These are phyloP conservation scores for Yponomeuta sedellus DNA, from an alignment of 2,888 invertebrate species.

Conservation along the genomic window DNA sequence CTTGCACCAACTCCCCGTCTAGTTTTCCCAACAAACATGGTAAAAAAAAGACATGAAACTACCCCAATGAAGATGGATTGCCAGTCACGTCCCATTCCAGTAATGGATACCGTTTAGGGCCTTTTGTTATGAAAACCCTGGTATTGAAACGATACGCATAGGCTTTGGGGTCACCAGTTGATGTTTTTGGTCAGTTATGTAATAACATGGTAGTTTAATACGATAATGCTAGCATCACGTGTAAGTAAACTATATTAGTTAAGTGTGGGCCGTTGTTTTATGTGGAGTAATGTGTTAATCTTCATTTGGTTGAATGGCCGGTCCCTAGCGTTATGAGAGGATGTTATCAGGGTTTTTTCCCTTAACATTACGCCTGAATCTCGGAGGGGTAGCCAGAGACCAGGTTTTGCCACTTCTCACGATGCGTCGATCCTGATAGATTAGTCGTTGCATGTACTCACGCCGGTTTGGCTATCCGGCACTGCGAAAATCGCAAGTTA, in stretches of 20 bases:
- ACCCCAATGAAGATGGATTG: conserved; percentile 11
- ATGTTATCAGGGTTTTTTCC: background rate
- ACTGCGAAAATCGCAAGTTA: too few species aligned
- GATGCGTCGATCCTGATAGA: too few species aligned
- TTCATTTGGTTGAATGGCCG: background rate
- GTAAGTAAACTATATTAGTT: background rate
- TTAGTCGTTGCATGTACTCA: too few species aligned
- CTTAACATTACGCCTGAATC: background rate
- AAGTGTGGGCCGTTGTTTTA: background rate
- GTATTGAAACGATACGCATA: background rate
- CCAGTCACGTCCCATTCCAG: background rate
- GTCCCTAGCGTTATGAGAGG: background rate
- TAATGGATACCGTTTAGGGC: conserved; percentile 10
- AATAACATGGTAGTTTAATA: background rate
- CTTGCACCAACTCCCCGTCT: background rate
- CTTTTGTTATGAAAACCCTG: background rate
- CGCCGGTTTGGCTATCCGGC: too few species aligned
- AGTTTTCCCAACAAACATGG: background rate
- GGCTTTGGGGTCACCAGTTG: background rate
- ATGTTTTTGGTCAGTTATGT: background rate
- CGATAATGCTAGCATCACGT: conserved; percentile 5
- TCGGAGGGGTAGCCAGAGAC: too few species aligned
- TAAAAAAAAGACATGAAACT: conserved; percentile 17
- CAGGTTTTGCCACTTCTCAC: too few species aligned
- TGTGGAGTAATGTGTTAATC: background rate